Conservation (phyloP, 2,888 invertebrate species). For the Ormyrus labotus region DNA sequence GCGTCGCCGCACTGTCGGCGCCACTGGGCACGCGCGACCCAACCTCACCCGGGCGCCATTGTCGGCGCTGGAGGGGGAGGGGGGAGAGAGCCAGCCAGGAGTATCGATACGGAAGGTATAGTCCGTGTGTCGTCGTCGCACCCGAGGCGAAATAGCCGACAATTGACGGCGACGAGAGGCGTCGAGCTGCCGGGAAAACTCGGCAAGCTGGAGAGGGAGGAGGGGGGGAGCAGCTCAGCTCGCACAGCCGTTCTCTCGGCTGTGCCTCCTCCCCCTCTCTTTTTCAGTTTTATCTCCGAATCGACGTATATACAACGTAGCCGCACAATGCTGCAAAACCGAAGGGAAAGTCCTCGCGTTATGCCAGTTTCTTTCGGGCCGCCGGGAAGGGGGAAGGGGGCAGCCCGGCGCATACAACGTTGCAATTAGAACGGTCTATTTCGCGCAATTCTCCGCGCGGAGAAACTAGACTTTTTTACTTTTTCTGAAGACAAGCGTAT, state of each 20-base stretch:
- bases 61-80: not conserved
- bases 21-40: conserved; percentile 19
- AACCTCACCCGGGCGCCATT: conserved; percentile 9
- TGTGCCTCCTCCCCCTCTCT: conserved; percentile 71
- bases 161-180: conserved; percentile 69
- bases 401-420: conserved; percentile 28
- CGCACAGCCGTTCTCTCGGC: conserved; percentile 67
- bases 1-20: conserved; percentile 7
- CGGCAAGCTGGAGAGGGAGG: not conserved
- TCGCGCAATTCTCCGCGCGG: conserved; percentile 36
- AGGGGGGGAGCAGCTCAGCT: conserved; percentile 59
- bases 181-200: conserved; percentile 39
- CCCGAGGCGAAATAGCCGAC: conserved; percentile 67
- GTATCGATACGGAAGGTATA: conserved; percentile 36
- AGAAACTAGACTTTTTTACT: conserved; percentile 33
- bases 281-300: conserved; percentile 69
- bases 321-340: conserved; percentile 56
- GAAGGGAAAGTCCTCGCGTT: conserved; percentile 53
- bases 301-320: conserved; percentile 59
- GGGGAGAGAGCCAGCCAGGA: not conserved
- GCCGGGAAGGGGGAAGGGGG: not conserved
- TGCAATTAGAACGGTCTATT: conserved; percentile 59
- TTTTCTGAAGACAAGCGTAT: not conserved
- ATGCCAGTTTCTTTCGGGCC: not conserved
- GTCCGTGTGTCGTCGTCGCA: conserved; percentile 8